A percentile compares a stretch with the other conserved stretches of the same genome.
These are phyloP conservation scores for Neogale vison DNA, from an alignment of 2,113 vertebrate genomes.

Conservation along the genomic window DNA sequence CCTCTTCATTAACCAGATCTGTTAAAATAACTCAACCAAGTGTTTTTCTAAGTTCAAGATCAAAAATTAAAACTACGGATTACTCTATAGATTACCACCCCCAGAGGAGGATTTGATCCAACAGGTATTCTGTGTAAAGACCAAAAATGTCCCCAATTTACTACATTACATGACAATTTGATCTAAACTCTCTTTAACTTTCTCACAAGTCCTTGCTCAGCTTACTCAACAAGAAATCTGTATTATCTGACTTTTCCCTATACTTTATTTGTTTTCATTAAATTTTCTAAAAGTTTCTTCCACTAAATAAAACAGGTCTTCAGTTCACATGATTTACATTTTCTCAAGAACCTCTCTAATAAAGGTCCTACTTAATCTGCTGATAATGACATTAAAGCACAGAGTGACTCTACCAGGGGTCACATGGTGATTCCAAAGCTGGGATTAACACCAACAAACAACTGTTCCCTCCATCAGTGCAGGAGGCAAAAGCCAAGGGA, in stretches of 20 bases:
- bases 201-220: neutral
- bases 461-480: neutral
- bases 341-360: neutral
- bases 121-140: slow-evolving; percentile 7
- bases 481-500: neutral
- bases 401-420: neutral
- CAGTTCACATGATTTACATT: neutral
- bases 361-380: neutral
- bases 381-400: neutral
- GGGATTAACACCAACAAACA: slow-evolving; percentile 36
- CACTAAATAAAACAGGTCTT: neutral
- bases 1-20: slow-evolving; percentile 24
- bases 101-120: slow-evolving; percentile 13
- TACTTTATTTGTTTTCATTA: neutral
- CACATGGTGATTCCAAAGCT: slow-evolving; percentile 12
- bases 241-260: neutral
- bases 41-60: slow-evolving; percentile 18
- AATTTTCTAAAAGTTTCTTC: neutral
- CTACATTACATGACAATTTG: neutral
- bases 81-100: neutral
- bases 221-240: neutral
- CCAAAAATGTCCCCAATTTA: neutral
- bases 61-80: slow-evolving; percentile 26
- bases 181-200: neutral
- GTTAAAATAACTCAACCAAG: slow-evolving; percentile 4